Evolutionary conservation across 2,113 vertebrate species (phyloP), one percentile per base, ranked within the genome.

Genomic region (Anarrhichthys ocellatus): DNA sequence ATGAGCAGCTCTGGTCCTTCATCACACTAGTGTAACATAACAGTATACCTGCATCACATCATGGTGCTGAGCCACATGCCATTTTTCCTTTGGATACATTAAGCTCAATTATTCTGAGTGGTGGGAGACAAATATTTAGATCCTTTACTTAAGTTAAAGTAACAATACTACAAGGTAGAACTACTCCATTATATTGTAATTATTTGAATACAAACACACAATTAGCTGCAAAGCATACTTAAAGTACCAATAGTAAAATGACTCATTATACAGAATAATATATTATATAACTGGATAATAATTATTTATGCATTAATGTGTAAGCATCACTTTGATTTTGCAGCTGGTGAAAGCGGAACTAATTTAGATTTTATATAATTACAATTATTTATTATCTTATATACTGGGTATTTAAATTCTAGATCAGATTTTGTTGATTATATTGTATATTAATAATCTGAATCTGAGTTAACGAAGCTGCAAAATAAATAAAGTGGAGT

Each of bases 31-130:
- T 15, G 44, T 14, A 17, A 46, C 44, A 46, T 4, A 69, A 87
- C 88, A 85, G 42, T 32, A 29, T 46, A 15, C 44, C 44, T 76
- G 72, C 76, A 88, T 88, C 76, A 52, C 87, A 87, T 89, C 86
- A 76, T 62, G 59, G 75, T 22, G 70, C 77, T 69, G 63, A 82
- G 85, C 81, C 42, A 59, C 78, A 61, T 20, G 17, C 1, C 48
- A 18, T 22, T 22, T 2, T 9, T 18, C 48, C 80, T 67, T 64
- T 34, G 80, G 82, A 81, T 86, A 81, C 67, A 84, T 77, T 46
- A 20, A 48, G 14, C 14, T 36, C 3, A 44, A 18, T 24, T 46
- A 14, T 46, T 27, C 59, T 44, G 5, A 63, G 15, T 17, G 18
- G 27, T 44, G 7, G 11, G 10, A 11, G 34, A 29, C 9, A 29